Base-by-base conservation (phyloP, 2,797 vertebrate genomes). In the Phoeniculus purpureus region DNA sequence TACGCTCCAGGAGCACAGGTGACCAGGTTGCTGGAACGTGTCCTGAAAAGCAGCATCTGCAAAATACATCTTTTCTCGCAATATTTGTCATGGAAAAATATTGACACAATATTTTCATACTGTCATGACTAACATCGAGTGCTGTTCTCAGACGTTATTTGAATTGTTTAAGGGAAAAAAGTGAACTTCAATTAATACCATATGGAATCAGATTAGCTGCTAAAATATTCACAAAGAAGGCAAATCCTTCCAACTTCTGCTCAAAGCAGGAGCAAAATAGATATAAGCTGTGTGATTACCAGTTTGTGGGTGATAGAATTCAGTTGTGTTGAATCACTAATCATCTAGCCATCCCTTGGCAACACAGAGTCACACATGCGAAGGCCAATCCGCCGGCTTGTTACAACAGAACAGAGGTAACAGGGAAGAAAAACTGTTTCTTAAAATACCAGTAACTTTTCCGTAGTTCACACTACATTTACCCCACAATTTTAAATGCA, bases 151-250 rank as follows among this genome's bases (percentile, higher is more conserved):
- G 80, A 81, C 32, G 81, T 84, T 73, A 54, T 75, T 83, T 4
- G 8, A 82, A 50, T 52, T 76, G 29, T 45, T 78, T 10, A 1
- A 14, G 19, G 45, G 55, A 18, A 51, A 19, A 22, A 59, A 21
- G 29, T 73, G 7, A 86, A 74, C 54, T 83, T 81, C 77, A 81
- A 77, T 89, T 86, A 84, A 59, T 86, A 74, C 74, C 60, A 81
- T 79, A 86, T 90, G 87, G 85, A 76, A 73, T 76, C 77, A 89
- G 64, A 85, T 78, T 90, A 87, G 56, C 85, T 89, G 87, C 66
- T 93, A 50, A 91, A 87, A 64, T 78, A 81, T 78, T 71, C 21
- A 15, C 3, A 1, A 89, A 66, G 74, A 29, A 32, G 22, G 52
- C 66, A 91, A 74, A 83, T 86, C 54, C 18, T 84, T 89, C 74